Percentiles rank a stretch among this genome's conserved stretches.
Evolutionary conservation across 2,888 invertebrate genomes (phyloP).

Genomic region (Ypsolopha sequella): DNA sequence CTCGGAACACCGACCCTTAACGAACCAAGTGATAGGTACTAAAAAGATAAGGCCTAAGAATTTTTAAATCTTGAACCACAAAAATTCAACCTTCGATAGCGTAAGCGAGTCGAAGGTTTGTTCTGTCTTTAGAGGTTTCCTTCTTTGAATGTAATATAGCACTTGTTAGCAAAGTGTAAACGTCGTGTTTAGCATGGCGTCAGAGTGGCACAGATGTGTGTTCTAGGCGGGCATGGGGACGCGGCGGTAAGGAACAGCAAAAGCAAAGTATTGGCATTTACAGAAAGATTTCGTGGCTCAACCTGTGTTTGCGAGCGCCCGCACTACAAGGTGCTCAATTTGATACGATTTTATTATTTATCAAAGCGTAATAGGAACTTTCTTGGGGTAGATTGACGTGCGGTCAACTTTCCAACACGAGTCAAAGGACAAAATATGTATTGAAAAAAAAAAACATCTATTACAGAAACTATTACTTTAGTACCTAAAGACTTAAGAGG

Average conservation of each 20-base stretch:
- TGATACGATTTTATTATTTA: background rate
- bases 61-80: no score
- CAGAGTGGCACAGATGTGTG: conserved; percentile 45
- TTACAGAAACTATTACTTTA: no score
- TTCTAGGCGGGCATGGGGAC: conserved; percentile 50
- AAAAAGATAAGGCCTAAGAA: conserved; percentile 10
- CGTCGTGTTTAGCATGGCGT: conserved; percentile 60
- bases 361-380: background rate
- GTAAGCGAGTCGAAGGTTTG: no score
- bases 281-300: background rate
- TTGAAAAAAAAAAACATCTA: background rate
- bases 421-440: background rate
- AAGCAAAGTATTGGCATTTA: conserved; percentile 15
- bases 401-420: background rate
- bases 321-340: background rate
- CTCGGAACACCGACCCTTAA: no score
- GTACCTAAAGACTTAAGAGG: no score
- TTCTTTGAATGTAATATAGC: conserved; percentile 13
- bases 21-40: background rate
- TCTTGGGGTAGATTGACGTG: background rate
- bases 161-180: conserved; percentile 48
- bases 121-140: no score
- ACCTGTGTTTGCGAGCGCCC: background rate
- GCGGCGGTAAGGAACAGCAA: conserved; percentile 48
- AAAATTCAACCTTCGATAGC: no score